Evolutionary conservation across 2,797 vertebrate genomes (phyloP).

Genomic region (Peromyscus melanophrys): DNA sequence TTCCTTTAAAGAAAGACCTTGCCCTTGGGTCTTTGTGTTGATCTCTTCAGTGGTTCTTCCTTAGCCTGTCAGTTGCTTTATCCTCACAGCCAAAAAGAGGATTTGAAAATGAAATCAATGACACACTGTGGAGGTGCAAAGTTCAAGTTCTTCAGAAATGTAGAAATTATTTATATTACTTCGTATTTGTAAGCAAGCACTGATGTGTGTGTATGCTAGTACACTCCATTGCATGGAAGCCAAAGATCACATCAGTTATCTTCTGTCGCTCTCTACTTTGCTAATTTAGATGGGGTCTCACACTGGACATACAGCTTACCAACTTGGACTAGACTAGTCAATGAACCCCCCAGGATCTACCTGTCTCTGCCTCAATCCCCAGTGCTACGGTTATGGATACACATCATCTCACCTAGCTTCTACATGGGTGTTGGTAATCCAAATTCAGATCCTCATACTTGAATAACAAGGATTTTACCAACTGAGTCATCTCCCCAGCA

Average conservation of each 20-base stretch:
- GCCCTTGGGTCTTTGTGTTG: neutral
- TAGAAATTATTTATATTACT: slow-evolving; percentile 32
- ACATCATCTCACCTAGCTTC: neutral
- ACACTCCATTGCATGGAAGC: neutral
- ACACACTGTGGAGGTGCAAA: neutral
- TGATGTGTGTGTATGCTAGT: neutral
- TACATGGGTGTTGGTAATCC: neutral
- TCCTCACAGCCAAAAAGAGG: neutral
- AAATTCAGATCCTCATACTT: neutral
- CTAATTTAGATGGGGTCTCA: neutral
- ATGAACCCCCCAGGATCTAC: neutral
- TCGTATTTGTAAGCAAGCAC: slow-evolving; percentile 6
- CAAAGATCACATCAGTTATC: neutral
- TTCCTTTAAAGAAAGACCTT: neutral
- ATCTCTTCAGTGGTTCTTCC: neutral
- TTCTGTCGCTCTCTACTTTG: neutral
- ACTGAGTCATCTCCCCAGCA: neutral
- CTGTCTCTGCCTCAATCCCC: neutral
- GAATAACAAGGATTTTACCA: neutral
- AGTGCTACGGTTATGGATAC: neutral
- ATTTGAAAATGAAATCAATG: neutral
- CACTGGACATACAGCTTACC: neutral
- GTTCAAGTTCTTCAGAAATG: neutral
- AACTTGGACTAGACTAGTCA: neutral
- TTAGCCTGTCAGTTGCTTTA: neutral